Evolutionary conservation across 2,888 invertebrate species (phyloP).

Genomic region (Athripsodes cinereus): DNA sequence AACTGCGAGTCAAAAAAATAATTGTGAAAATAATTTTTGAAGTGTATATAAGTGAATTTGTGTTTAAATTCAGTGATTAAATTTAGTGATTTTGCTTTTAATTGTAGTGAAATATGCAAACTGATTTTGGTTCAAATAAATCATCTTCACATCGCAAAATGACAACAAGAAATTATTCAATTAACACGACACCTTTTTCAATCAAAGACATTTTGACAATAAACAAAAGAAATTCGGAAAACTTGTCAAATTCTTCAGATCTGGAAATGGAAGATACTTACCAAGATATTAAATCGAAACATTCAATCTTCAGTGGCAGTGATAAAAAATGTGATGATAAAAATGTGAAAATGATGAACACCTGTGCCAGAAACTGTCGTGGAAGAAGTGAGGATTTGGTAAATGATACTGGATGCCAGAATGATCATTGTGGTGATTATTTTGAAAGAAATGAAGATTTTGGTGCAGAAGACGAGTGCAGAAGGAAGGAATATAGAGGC

Average conservation of each 20-base stretch:
- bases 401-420: conserved; percentile 17
- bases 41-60: not conserved
- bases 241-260: conserved; percentile 27
- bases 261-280: conserved; percentile 16
- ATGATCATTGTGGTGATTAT: conserved; percentile 13
- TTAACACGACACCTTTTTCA: conserved; percentile 59
- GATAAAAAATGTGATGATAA: not conserved
- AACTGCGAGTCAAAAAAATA: not conserved
- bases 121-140: conserved; percentile 9
- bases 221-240: conserved; percentile 35
- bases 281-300: not conserved
- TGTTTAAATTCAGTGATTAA: not conserved
- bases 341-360: not conserved
- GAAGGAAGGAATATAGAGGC: conserved; percentile 41
- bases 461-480: conserved; percentile 33
- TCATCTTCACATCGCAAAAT: not conserved
- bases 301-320: conserved; percentile 25
- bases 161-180: conserved; percentile 6
- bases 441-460: conserved; percentile 17
- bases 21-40: not conserved
- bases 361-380: conserved; percentile 7
- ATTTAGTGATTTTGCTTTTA: not conserved
- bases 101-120: conserved; percentile 10
- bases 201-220: conserved; percentile 67
- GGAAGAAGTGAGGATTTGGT: conserved; percentile 24